Conservation (phyloP, 2,888 invertebrate species). For the Dioctria linearis region DNA sequence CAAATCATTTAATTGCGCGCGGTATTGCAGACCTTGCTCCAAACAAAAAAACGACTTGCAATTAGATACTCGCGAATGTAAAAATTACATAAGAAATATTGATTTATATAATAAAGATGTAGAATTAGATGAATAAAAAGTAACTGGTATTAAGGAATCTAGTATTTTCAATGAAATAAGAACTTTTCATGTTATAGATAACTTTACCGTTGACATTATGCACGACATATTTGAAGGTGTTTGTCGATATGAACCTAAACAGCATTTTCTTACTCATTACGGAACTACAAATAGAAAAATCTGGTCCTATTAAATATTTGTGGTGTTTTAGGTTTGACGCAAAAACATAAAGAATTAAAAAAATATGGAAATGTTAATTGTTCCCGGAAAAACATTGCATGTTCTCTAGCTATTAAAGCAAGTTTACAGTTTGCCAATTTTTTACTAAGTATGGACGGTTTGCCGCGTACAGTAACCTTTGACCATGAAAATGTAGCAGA, state of each 20-base stretch:
- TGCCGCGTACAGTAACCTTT: not conserved
- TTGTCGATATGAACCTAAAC: constrained; percentile 59
- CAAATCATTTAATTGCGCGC: constrained; percentile 60
- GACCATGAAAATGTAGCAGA: too few species aligned
- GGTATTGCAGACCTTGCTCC: constrained; percentile 60
- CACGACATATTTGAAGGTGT: constrained; percentile 59
- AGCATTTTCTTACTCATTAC: constrained; percentile 56
- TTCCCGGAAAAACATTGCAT: constrained; percentile 6
- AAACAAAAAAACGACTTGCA: constrained; percentile 59
- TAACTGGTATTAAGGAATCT: constrained; percentile 59
- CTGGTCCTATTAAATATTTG: too few species aligned
- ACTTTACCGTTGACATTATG: constrained; percentile 60
- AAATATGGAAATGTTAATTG: constrained; percentile 12
- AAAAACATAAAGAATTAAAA: constrained; percentile 43
- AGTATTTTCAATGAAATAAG: constrained; percentile 57
- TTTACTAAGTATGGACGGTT: not conserved
- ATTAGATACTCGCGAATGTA: constrained; percentile 57
- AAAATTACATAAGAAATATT: constrained; percentile 58
- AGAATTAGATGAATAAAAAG: constrained; percentile 54
- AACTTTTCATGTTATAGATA: constrained; percentile 59
- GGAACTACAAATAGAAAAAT: too few species aligned
- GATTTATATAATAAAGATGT: constrained; percentile 57
- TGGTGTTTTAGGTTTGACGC: constrained; percentile 30
- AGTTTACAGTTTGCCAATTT: not conserved
- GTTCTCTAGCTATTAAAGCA: not conserved